A percentile compares a stretch with the other conserved stretches of the same genome.
Conservation (phyloP, 2,113 vertebrate genomes). For the Stomatorhinus ivindoensis region DNA sequence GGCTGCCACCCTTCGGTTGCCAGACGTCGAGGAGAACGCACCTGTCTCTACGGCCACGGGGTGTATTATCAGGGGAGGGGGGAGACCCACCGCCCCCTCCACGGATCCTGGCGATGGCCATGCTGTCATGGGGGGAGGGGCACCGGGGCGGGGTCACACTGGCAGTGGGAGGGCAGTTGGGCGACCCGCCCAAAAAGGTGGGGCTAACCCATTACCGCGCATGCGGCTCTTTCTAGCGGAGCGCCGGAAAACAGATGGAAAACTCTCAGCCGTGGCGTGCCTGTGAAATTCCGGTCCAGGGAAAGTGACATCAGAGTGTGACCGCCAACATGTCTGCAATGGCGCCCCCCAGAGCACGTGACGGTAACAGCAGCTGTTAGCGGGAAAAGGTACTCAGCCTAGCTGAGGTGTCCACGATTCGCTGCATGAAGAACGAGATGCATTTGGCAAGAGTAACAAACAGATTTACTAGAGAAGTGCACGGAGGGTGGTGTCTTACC, state of each 20-base stretch:
- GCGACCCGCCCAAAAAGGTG: background rate
- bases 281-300: constrained; percentile 19
- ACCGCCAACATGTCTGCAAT: constrained; percentile 15
- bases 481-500: background rate
- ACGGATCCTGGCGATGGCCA: too few relatives aligned
- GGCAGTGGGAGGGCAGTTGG: background rate
- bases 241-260: constrained; percentile 17
- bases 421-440: background rate
- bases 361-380: background rate
- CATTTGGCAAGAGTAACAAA: background rate
- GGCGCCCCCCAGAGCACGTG: background rate
- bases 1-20: background rate
- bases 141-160: background rate
- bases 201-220: background rate
- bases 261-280: constrained; percentile 1
- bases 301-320: constrained; percentile 18
- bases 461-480: background rate
- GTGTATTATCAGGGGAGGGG: background rate
- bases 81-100: background rate
- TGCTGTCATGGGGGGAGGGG: background rate
- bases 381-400: too few relatives aligned
- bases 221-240: background rate
- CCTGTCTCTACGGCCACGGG: background rate
- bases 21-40: constrained; percentile 11
- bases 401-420: background rate